Percentiles rank a stretch among this genome's conserved stretches.
Conservation (phyloP, 2,113 vertebrate species). For the Gopherus flavomarginatus region DNA sequence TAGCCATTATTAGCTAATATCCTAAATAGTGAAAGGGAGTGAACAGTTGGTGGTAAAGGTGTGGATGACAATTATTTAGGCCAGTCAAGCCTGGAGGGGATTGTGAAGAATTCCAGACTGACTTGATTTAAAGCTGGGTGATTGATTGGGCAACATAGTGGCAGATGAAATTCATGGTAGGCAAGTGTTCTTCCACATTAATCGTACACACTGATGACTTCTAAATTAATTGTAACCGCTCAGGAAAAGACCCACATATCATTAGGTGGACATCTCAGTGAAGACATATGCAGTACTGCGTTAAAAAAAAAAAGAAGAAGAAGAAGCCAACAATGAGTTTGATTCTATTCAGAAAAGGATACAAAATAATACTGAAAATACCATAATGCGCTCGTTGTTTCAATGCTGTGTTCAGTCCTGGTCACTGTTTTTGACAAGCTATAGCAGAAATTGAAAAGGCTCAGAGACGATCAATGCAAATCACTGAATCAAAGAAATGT, state of each 20-base stretch:
- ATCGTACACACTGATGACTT: neutral
- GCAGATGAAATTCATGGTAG: neutral
- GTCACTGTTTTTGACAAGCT: neutral
- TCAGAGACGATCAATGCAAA: neutral
- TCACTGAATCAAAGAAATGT: neutral
- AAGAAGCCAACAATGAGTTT: neutral
- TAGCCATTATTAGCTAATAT: neutral
- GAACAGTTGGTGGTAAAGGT: neutral
- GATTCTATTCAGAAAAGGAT: neutral
- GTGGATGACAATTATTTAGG: neutral
- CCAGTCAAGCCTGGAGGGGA: neutral
- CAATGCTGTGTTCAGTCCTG: neutral
- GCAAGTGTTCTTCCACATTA: neutral
- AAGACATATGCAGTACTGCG: neutral
- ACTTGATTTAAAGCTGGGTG: neutral
- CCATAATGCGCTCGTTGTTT: neutral
- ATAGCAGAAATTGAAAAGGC: neutral
- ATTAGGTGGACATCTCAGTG: neutral
- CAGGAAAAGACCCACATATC: neutral
- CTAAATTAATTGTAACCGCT: neutral
- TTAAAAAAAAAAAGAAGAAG: neutral
- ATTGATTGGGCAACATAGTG: neutral
- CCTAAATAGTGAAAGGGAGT: neutral
- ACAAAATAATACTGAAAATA: neutral
- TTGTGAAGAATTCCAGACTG: neutral